Evolutionary conservation across 2,113 vertebrate species (phyloP), one percentile per base, ranked within the genome.

Genomic region (Sylvietta virens): DNA sequence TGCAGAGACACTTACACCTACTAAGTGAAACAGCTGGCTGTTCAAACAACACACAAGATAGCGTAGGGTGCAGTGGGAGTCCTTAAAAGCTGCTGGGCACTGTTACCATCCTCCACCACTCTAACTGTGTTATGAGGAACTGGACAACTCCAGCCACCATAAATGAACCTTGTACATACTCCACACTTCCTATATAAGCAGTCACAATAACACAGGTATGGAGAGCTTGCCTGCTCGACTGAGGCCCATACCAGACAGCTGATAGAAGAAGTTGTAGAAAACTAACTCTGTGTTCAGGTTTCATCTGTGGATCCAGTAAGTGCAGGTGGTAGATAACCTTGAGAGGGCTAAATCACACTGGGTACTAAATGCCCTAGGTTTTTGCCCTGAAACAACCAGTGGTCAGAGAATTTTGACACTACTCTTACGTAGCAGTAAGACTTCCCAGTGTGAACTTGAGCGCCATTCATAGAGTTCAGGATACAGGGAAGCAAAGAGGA

Each of bases 121-220:
- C 11, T 10, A 81, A 70, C 28, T 48, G 14, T 7, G 28, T 7
- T 17, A 47, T n/a, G 48, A 87, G 30, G 30, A 91, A 61, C 37
- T 31, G 7, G 37, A 58, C 35, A 50, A 58, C 39, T 76, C 33
- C 53, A 94, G 44, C 7, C 48, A 65, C 39, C 15, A 26, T 10
- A 28, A 27, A 40, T 0, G 0, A 57, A 21, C 14, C 15, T 50
- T 2, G 0, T 8, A 30, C 20, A 33, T 8, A 51, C 9, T 44
- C 15, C 24, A 67, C 23, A 64, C 5, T 2, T 0, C 28, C 33
- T 5, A 16, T 4, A 42, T 2, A 5, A 81, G 65, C 3, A 4
- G 37, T 31, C 79, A 66, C 61, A 53, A 19, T 26, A 22, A 57
- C 30, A 22, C 0, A 7, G 14, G 15, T 30, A 79, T 0, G 1